Evolutionary conservation across 1,140 invertebrate species (phyloP).

Genomic region (Chionoecetes opilio): DNA sequence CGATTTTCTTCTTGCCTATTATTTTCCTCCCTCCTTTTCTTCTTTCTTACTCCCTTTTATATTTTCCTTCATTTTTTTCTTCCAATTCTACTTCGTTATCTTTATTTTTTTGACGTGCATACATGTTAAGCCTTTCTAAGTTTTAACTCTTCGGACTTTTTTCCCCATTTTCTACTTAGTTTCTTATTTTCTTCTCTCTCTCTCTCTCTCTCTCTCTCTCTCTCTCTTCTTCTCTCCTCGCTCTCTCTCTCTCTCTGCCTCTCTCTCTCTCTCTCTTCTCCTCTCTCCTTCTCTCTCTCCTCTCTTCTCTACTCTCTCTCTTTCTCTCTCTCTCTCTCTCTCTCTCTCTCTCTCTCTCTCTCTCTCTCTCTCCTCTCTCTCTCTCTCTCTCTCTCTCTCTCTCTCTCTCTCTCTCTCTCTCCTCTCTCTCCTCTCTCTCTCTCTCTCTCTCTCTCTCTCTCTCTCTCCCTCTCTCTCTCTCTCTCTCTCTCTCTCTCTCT

Average conservation of each 20-base stretch:
- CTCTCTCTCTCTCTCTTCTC: background rate
- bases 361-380: background rate
- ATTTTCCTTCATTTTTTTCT: background rate
- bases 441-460: background rate
- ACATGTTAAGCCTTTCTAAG: no score
- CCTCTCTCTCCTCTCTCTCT: background rate
- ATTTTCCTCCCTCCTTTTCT: background rate
- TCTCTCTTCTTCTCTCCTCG: no score
- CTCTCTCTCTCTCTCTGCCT: background rate
- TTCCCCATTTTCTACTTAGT: background rate
- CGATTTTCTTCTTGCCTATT: background rate
- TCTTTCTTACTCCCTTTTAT: no score
- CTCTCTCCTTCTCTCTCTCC: background rate
- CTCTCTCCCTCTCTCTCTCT: background rate
- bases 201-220: no score
- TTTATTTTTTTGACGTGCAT: no score
- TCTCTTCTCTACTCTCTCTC: background rate
- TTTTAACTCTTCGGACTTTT: no score
- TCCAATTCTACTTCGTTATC: no score
- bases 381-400: no score
- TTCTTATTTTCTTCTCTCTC: background rate
- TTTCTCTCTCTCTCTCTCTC: background rate
- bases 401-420: no score
- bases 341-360: background rate
- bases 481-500: background rate